These are phyloP conservation scores for Dione vanillae DNA, from an alignment of 2,888 invertebrate species.

Conservation along the genomic window DNA sequence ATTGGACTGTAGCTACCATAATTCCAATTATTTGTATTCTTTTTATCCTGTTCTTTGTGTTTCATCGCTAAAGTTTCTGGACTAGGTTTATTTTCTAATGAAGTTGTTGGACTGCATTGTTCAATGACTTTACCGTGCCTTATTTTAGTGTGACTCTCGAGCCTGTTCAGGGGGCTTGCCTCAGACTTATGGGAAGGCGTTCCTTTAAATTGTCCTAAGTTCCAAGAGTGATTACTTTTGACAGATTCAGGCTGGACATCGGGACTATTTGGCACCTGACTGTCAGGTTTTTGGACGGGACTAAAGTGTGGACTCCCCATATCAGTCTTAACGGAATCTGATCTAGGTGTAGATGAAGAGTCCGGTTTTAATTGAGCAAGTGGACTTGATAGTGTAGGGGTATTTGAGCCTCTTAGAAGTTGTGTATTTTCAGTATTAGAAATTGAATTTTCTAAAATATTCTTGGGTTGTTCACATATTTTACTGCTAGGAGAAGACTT, in stretches of 20 bases:
- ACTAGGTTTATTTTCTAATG: conserved; percentile 76
- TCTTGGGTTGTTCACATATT: conserved; percentile 58
- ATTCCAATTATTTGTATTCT: conserved; percentile 75
- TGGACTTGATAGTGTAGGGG: conserved; percentile 72
- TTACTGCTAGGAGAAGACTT: conserved; percentile 67
- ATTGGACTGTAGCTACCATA: conserved; percentile 78
- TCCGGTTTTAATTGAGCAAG: conserved; percentile 72
- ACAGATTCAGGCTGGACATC: conserved; percentile 68
- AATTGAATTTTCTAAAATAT: conserved; percentile 53
- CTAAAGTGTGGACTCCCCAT: conserved; percentile 75
- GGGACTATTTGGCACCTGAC: conserved; percentile 77
- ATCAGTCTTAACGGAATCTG: conserved; percentile 67
- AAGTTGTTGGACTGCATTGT: conserved; percentile 80
- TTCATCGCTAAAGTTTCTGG: conserved; percentile 70
- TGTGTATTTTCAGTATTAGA: conserved; percentile 57
- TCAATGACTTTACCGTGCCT: conserved; percentile 74
- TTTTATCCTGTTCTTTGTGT: conserved; percentile 64
- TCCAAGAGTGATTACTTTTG: conserved; percentile 72
- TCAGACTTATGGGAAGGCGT: conserved; percentile 78
- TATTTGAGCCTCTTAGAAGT: conserved; percentile 58
- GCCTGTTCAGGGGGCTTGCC: conserved; percentile 76
- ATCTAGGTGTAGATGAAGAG: conserved; percentile 76
- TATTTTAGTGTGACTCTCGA: conserved; percentile 72
- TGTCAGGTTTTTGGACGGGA: conserved; percentile 77
- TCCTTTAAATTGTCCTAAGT: conserved; percentile 73